These are phyloP conservation scores for Bellardia bayeri DNA, from an alignment of 2,888 invertebrate species.

Conservation along the genomic window DNA sequence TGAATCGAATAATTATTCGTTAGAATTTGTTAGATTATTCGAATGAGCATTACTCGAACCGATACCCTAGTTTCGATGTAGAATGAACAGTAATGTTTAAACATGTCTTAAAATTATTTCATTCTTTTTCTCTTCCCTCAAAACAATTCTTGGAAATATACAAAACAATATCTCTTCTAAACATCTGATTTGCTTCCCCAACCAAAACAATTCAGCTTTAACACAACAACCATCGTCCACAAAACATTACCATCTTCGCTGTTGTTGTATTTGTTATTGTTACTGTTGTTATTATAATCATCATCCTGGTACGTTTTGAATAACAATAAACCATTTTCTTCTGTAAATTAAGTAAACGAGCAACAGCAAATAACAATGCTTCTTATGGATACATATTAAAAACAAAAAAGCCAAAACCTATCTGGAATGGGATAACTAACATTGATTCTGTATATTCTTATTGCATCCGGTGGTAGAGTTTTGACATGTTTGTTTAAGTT, in stretches of 20 bases:
- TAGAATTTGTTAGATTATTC: too few relatives aligned
- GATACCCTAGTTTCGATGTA: not conserved
- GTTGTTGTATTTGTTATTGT: constrained; percentile 4
- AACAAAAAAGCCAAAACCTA: not conserved
- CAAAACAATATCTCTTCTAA: constrained; percentile 50
- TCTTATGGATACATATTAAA: constrained; percentile 28
- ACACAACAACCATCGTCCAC: constrained; percentile 6
- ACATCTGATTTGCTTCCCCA: constrained; percentile 29
- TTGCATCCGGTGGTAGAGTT: not conserved
- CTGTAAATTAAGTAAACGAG: constrained; percentile 69
- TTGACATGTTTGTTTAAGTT: too few relatives aligned
- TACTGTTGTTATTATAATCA: constrained; percentile 27
- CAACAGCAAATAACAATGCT: constrained; percentile 56
- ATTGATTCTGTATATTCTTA: not conserved
- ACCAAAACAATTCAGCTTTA: not conserved
- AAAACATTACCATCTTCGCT: not conserved
- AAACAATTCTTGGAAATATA: constrained; percentile 58
- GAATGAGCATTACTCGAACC: too few relatives aligned
- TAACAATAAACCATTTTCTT: constrained; percentile 71
- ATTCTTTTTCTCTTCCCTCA: not conserved
- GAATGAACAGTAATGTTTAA: constrained; percentile 2
- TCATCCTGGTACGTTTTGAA: constrained; percentile 60
- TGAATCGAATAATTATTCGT: too few relatives aligned
- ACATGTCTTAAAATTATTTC: constrained; percentile 16
- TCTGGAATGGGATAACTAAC: constrained; percentile 30